Conservation (phyloP, 2,797 vertebrate species). For the Gymnothorax javanicus region DNA sequence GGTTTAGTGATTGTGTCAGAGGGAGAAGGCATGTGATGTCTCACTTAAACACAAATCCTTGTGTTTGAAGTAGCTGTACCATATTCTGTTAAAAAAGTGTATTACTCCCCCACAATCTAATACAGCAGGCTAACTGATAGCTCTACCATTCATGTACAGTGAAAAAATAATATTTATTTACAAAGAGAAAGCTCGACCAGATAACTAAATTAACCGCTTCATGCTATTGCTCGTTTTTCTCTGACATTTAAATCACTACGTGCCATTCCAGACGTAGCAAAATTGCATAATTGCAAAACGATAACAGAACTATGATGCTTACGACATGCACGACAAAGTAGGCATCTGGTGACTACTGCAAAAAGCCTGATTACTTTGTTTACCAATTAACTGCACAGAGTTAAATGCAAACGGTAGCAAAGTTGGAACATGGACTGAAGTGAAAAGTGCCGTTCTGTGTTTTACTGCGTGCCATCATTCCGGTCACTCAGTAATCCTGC, state of each 20-base stretch:
- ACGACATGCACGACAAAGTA: too few relatives aligned
- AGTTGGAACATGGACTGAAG: too few relatives aligned
- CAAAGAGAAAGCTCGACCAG: neutral
- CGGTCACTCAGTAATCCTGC: too few relatives aligned
- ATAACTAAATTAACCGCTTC: neutral
- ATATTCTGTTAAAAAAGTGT: neutral
- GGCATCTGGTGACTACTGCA: too few relatives aligned
- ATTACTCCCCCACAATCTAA: neutral
- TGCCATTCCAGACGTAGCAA: too few relatives aligned
- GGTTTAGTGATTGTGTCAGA: neutral
- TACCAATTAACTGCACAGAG: too few relatives aligned
- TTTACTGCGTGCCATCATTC: too few relatives aligned
- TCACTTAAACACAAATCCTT: neutral
- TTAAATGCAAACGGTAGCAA: too few relatives aligned
- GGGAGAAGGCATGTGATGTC: neutral
- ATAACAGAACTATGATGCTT: too few relatives aligned
- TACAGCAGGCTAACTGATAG: neutral
- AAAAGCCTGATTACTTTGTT: too few relatives aligned
- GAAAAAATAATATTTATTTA: neutral
- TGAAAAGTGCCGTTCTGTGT: too few relatives aligned
- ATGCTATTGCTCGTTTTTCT: slow-evolving; percentile 23
- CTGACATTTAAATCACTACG: neutral
- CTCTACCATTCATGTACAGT: slow-evolving; percentile 6
- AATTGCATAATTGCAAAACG: too few relatives aligned
- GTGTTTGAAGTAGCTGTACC: neutral